Conservation (phyloP, 2,888 invertebrate species). For the Drosophila acutilabella region DNA sequence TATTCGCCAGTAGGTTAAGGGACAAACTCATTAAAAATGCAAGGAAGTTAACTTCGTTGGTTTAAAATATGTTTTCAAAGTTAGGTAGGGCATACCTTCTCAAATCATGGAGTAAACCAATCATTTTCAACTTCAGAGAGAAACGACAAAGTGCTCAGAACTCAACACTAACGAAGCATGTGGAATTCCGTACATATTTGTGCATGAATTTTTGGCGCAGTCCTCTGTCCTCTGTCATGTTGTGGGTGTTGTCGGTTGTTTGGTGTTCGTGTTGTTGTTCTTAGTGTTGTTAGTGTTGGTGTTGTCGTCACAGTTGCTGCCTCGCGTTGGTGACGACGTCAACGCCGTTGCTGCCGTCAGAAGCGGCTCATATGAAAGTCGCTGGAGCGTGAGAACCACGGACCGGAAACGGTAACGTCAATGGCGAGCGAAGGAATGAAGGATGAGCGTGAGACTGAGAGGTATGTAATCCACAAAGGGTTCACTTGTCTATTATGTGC, state of each 20-base stretch:
- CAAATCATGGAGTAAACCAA: neutral
- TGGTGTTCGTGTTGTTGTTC: constrained; percentile 23
- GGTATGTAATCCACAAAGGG: constrained; percentile 28
- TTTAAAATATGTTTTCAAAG: neutral
- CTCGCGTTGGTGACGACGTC: constrained; percentile 58
- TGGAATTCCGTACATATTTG: constrained; percentile 17
- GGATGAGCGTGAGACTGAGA: neutral
- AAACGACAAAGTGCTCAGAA: constrained; percentile 6
- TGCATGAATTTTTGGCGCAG: constrained; percentile 52
- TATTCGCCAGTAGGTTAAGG: no score
- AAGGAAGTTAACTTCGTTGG: no score
- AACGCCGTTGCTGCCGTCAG: constrained; percentile 53
- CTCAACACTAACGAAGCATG: constrained; percentile 11
- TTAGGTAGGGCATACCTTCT: neutral
- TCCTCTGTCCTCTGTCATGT: constrained; percentile 11
- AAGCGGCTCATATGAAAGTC: constrained; percentile 45
- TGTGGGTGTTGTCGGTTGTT: constrained; percentile 25
- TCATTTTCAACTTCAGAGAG: neutral
- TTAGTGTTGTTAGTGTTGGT: constrained; percentile 32
- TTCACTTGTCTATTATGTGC: constrained; percentile 34
- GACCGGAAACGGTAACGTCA: constrained; percentile 52
- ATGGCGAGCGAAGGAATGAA: neutral
- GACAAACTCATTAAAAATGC: no score
- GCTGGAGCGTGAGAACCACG: constrained; percentile 40
- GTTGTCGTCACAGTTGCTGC: constrained; percentile 66